Conservation (phyloP, 2,888 invertebrate genomes). For the Saturnia japonica region DNA sequence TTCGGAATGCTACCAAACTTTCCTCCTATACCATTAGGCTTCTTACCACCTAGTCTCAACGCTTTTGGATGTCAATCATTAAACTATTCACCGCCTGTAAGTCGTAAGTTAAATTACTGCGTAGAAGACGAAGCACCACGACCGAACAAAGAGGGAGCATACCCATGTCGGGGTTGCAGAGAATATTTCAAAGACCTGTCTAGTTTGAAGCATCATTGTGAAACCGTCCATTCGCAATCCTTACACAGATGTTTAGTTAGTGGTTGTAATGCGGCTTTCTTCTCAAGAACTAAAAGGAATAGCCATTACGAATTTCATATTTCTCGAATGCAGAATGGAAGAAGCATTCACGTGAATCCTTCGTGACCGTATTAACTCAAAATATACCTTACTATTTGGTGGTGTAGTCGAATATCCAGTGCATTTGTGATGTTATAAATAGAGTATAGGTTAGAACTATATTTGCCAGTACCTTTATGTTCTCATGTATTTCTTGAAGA, state of each 20-base stretch:
- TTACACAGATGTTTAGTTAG: conserved; percentile 88
- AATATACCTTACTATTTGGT: conserved; percentile 26
- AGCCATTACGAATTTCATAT: conserved; percentile 87
- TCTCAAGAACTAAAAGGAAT: conserved; percentile 89
- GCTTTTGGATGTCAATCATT: conserved; percentile 66
- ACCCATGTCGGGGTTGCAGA: conserved; percentile 87
- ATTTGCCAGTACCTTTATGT: conserved; percentile 58
- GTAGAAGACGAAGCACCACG: conserved; percentile 86
- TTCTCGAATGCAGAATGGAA: conserved; percentile 63
- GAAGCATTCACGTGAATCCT: conserved; percentile 51
- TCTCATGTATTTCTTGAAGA: conserved; percentile 36
- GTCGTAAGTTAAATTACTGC: conserved; percentile 80
- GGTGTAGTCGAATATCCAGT: conserved; percentile 49
- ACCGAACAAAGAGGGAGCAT: conserved; percentile 84
- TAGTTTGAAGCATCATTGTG: conserved; percentile 87
- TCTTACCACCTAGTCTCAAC: conserved; percentile 70
- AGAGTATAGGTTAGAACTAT: conserved; percentile 45
- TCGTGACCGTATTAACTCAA: conserved; percentile 59
- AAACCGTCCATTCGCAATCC: conserved; percentile 85
- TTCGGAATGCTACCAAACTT: conserved; percentile 77
- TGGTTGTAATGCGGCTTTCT: conserved; percentile 90
- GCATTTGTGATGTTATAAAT: conserved; percentile 73
- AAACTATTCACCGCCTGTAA: conserved; percentile 61
- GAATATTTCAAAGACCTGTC: conserved; percentile 83
- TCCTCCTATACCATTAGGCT: conserved; percentile 71